A percentile compares a stretch with the other conserved stretches of the same genome.
phyloP scores from a whole-genome alignment of 2,888 invertebrate genomes.

The Ctenicera cuprea region DNA sequence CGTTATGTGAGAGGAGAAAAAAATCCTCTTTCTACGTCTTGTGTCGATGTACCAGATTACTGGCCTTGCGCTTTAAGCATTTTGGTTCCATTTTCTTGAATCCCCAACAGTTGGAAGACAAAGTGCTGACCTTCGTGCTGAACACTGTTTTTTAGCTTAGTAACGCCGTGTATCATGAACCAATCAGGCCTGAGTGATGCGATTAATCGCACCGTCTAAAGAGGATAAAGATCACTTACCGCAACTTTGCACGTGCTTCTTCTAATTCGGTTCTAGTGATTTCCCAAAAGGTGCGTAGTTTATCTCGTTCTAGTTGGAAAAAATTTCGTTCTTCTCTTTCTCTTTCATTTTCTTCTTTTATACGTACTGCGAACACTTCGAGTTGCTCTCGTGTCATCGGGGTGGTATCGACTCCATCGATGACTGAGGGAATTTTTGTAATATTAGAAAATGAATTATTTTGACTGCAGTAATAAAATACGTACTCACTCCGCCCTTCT shows the following conservation, averaged over 20 bases:
- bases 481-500: constrained; percentile 60
- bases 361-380: constrained; percentile 89
- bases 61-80: too few relatives aligned
- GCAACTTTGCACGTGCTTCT: constrained; percentile 83
- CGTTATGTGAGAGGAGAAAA: too few relatives aligned
- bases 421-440: constrained; percentile 68
- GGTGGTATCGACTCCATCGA: constrained; percentile 94
- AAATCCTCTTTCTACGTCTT: too few relatives aligned
- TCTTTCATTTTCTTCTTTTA: constrained; percentile 93
- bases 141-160: too few relatives aligned
- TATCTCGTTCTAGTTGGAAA: constrained; percentile 96
- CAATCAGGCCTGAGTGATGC: too few relatives aligned
- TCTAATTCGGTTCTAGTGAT: constrained; percentile 93
- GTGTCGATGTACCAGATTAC: too few relatives aligned
- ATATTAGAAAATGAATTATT: neutral
- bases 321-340: constrained; percentile 97
- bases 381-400: constrained; percentile 95
- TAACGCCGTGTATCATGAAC: too few relatives aligned
- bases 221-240: constrained; percentile 67
- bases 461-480: neutral
- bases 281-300: constrained; percentile 96
- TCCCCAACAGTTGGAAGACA: too few relatives aligned
- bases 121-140: too few relatives aligned
- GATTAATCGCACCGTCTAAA: too few relatives aligned
- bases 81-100: too few relatives aligned